Conservation (phyloP, 1,140 invertebrate species). For the Temnothorax longispinosus region DNA sequence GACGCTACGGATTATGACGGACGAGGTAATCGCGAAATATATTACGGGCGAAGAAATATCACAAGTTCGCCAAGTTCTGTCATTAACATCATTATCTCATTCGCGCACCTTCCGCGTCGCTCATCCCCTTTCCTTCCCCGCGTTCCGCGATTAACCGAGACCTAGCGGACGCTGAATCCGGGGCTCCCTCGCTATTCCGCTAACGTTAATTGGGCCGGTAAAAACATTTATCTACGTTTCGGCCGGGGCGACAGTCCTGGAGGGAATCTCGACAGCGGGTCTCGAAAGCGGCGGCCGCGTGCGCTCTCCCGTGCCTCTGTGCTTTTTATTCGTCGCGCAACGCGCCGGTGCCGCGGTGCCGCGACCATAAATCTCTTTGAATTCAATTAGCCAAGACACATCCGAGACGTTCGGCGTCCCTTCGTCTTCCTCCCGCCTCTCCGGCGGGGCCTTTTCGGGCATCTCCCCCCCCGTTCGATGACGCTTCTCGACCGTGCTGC, state of each 20-base stretch:
- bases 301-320: not conserved
- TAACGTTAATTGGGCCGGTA: conserved; percentile 58
- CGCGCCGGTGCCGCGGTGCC: conserved; percentile 47
- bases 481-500: not conserved
- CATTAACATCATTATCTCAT: conserved; percentile 16
- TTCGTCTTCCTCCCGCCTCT: too few species aligned
- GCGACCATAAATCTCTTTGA: conserved; percentile 75
- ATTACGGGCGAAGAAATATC: not conserved
- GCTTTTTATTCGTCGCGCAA: conserved; percentile 66
- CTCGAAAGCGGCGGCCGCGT: not conserved
- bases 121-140: not conserved
- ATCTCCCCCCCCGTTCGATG: not conserved
- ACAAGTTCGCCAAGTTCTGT: not conserved
- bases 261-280: conserved; percentile 30
- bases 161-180: not conserved
- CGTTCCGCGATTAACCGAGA: conserved; percentile 29
- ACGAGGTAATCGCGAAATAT: not conserved
- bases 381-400: conserved; percentile 77
- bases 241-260: conserved; percentile 18
- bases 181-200: conserved; percentile 15
- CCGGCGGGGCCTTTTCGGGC: conserved; percentile 38
- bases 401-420: conserved; percentile 56
- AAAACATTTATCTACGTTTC: conserved; percentile 62
- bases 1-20: not conserved
- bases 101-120: not conserved